A percentile compares a stretch with the other conserved stretches of the same genome.
These are phyloP conservation scores for Caenorhabditis wallacei DNA, from an alignment of 2,888 invertebrate species.

Conservation along the genomic window DNA sequence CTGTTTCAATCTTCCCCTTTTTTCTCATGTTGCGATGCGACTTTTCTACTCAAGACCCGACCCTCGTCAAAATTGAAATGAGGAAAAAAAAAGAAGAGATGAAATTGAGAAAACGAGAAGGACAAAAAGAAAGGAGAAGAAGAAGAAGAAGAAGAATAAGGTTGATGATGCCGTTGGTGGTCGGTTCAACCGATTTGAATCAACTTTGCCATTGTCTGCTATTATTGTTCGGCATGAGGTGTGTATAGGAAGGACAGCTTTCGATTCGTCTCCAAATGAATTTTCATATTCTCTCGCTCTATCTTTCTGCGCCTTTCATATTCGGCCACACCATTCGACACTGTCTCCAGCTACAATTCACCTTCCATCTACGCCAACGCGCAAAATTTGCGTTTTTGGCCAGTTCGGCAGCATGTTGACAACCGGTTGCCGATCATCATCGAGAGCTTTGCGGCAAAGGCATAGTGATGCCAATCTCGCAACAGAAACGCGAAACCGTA, in stretches of 20 bases:
- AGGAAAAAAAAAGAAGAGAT: constrained; percentile 33
- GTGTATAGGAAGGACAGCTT: constrained; percentile 41
- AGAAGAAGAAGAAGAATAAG: constrained; percentile 2
- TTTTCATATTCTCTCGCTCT: constrained; percentile 50
- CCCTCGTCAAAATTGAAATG: constrained; percentile 48
- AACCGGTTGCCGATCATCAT: constrained; percentile 68
- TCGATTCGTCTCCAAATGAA: constrained; percentile 55
- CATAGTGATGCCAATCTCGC: constrained; percentile 41
- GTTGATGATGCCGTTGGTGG: constrained; percentile 32
- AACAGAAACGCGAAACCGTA: constrained; percentile 46
- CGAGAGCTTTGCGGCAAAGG: constrained; percentile 65
- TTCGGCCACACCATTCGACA: constrained; percentile 9
- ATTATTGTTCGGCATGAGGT: constrained; percentile 50
- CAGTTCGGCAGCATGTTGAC: constrained; percentile 58
- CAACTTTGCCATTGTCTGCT: constrained; percentile 64
- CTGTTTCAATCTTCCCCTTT: constrained; percentile 7
- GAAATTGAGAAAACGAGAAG: constrained; percentile 31
- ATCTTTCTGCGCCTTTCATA: constrained; percentile 4
- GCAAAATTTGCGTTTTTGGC: constrained; percentile 60
- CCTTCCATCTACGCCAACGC: constrained; percentile 44
- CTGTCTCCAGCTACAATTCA: constrained; percentile 36
- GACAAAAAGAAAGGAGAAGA: constrained; percentile 6
- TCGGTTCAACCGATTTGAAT: constrained; percentile 50
- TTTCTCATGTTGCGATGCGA: constrained; percentile 53
- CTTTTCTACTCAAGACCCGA: constrained; percentile 51